Evolutionary conservation across 2,888 invertebrate species (phyloP).

Genomic region (Gasteruption jaculator): DNA sequence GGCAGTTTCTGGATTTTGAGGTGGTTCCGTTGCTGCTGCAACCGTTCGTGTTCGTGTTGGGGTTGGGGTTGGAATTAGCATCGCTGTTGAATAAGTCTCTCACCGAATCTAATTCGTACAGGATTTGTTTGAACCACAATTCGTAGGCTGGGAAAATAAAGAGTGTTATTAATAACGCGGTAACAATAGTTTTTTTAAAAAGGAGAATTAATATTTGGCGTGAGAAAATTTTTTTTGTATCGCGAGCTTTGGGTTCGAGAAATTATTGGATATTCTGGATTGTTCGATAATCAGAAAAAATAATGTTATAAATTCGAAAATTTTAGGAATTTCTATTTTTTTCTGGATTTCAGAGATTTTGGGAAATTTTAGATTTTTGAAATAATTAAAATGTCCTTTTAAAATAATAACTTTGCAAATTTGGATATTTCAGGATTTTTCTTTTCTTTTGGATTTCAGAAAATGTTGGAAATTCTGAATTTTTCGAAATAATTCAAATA

Average conservation of each 20-base stretch:
- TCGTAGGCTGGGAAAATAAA: constrained; percentile 79
- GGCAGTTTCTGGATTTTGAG: too few species aligned
- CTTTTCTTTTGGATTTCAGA: background rate
- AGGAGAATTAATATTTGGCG: too few species aligned
- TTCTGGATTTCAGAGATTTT: background rate
- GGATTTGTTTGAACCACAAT: constrained; percentile 99
- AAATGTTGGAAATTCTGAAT: background rate
- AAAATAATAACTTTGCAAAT: background rate
- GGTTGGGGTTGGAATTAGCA: constrained; percentile 21
- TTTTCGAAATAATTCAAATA: background rate
- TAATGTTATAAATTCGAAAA: background rate
- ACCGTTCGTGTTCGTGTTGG: constrained; percentile 22
- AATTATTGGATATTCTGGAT: constrained; percentile 2
- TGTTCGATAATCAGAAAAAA: constrained; percentile 1
- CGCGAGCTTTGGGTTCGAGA: too few species aligned
- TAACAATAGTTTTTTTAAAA: too few species aligned
- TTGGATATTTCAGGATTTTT: background rate
- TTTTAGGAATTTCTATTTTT: background rate
- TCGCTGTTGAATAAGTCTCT: constrained; percentile 67
- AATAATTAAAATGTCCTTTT: too few species aligned
- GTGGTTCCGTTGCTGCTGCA: too few species aligned
- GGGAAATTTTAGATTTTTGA: background rate
- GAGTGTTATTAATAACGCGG: too few species aligned
- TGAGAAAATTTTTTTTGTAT: too few species aligned
- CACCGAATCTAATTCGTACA: constrained; percentile 94